Evolutionary conservation across 2,888 invertebrate genomes (phyloP).

Genomic region (Timema podura): DNA sequence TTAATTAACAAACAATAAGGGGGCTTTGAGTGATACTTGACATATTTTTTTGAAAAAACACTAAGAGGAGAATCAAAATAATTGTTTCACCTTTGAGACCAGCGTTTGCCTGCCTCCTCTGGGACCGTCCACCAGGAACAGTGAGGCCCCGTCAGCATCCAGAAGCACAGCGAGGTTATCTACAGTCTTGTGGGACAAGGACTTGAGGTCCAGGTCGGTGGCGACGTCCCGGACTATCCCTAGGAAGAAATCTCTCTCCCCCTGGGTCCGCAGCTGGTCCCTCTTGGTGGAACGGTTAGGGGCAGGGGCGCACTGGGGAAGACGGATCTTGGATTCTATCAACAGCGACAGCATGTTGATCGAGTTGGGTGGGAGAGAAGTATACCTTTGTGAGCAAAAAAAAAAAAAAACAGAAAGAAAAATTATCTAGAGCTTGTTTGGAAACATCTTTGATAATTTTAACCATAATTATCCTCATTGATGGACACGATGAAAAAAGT

Average conservation of each 20-base stretch:
- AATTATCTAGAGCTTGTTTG: no score
- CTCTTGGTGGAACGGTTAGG: conserved; percentile 46
- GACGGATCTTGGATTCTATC: conserved; percentile 49
- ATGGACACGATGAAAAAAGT: no score
- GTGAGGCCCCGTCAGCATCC: conserved; percentile 49
- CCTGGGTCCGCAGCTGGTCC: conserved; percentile 40
- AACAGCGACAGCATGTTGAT: conserved; percentile 49
- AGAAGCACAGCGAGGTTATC: conserved; percentile 48
- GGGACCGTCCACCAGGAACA: conserved; percentile 49
- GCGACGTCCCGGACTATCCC: conserved; percentile 52
- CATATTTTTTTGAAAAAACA: no score
- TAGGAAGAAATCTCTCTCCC: conserved; percentile 50
- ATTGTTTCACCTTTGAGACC: conserved; percentile 43
- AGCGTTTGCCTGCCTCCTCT: conserved; percentile 44
- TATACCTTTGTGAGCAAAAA: conserved; percentile 38
- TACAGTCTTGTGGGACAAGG: conserved; percentile 48
- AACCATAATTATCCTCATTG: no score
- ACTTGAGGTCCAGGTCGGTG: conserved; percentile 49
- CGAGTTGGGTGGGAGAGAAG: conserved; percentile 50
- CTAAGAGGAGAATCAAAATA: no score
- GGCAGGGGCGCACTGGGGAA: conserved; percentile 48
- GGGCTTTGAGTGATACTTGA: no score
- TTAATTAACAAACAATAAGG: no score
- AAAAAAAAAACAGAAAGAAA: no score
- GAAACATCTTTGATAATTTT: no score